Evolutionary conservation across 2,113 vertebrate genomes (phyloP), one percentile per base, ranked within the genome.

Genomic region (Dolichallabes microphthalmus): DNA sequence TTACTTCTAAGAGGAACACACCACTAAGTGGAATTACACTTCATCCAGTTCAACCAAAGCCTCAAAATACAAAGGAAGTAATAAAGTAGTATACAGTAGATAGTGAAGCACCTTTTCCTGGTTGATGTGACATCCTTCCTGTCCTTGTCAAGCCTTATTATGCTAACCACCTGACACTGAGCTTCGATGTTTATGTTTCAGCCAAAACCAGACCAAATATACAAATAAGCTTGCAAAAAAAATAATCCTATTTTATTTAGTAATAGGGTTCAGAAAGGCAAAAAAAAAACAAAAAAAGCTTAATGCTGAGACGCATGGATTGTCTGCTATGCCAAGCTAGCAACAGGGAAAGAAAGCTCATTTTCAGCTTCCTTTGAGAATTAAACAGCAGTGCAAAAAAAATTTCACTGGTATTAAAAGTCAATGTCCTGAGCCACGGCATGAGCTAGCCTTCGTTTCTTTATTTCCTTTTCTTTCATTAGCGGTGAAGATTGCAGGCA

Each of bases 301-400:
- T 53, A 55, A 55, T 69, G 27, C 80, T 71, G 52, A 55, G 30
- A 32, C 66, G 80, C 50, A 69, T 25, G 63, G 80, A 61, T 32
- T 74, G 45, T 64, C 74, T 66, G 20, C 3, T 55, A 61, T 17
- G 17, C 7, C 39, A 19, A 39, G 19, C 39, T 63, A 22, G 57
- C 35, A 15, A 12, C 19, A 17, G 50, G 50, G 25, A 27, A 15
- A 66, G 45, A 35, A 78, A 84, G 83, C 50, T 78, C 73, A 78
- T 66, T 78, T 84, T 84, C 50, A 78, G 53, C 45, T 20, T 68
- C 57, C 61, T 85, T 75, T 64, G 50, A 84, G 11, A 10, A 25
- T 73, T 80, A 87, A 87, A 84, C 76, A 57, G 61, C 35, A 50
- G 53, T 76, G 66, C 60, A 32, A 35, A 69, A 50, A 69, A 50